Evolutionary conservation across 1,140 invertebrate genomes (phyloP), one percentile per base, ranked within the genome.

Genomic region (Ips nitidus): DNA sequence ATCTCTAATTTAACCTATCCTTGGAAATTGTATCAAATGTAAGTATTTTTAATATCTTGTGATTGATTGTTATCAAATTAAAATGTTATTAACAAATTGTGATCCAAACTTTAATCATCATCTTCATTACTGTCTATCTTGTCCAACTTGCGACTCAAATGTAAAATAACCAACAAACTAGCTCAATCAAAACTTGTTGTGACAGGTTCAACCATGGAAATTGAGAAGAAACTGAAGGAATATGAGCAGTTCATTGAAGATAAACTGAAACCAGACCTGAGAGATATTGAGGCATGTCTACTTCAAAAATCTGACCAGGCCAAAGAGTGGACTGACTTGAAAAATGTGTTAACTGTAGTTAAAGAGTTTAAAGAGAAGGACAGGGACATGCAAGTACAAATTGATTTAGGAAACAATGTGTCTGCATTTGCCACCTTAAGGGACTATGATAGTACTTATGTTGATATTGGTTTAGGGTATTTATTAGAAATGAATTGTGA

Each of bases 191-290:
- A 22, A 22, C 22, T 22, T 22, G 22, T 22, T 22, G 22, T 22
- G 22, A 22, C 22, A 22, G 22, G 22, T 22, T 22, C 22, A 22
- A 60, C 1, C 41, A 70, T 70, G 50, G 71, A 75, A 52, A 45
- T 78, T 37, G 36, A 69, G n/a, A 59, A 72, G 22, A 80, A 80
- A 75, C 62, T 80, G 42, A 66, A 75, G 64, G 71, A 74, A 36
- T 80, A 80, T 59, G 72, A 80, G 70, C 6, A 73, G 41, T 80
- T 79, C 67, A 63, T 80, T 6, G 75, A 80, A 66, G 68, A 76
- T 5, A 75, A 71, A 64, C 70, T 80, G 37, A 80, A 80, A 65
- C 72, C 56, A 59, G 79, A 80, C 64, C 64, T 80, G 3, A 71
- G 72, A 63, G 73, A 77, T 39, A 73, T 79, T 42, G 73, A 80